Base-by-base conservation (phyloP, 2,888 invertebrate genomes). In the Malachius bipustulatus region DNA sequence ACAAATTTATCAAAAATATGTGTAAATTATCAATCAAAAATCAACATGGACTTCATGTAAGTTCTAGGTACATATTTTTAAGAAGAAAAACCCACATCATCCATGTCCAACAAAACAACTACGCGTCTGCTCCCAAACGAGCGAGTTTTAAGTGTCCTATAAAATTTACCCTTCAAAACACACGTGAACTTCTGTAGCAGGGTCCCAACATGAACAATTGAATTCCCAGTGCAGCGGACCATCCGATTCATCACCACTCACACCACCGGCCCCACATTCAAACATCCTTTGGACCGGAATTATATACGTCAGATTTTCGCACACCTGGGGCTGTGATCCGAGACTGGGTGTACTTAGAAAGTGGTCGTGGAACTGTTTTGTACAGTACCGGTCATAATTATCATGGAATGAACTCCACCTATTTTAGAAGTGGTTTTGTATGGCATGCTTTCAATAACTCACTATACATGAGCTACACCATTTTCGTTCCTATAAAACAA, bases 201-300 rank as follows among this genome's bases (percentile, higher is more conserved):
- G 43, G 36, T 37, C 41, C 43, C 41, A 37, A 24, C 34, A 14
- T 33, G 43, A 45, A 45, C 45, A 45, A 45, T 43, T 32, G 45
- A 32, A 39, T 42, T 38, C 36, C 34, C 30, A 41, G 39, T 39
- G 30, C 34, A 39, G 36, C 36, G 13, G 39, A 9, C 36, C 41
- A 41, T 11, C 8, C 30, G 16, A 16, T 2, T 10, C 10, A 14
- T 16, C 16, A 4, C 12, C 16, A 31, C 24, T 16, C 26, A 10
- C 26, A 13, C 9, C 16, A 14, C 2, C 11, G 14, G 16, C 9
- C 8, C 6, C n/a, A 16, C 16, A 19, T 14, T 4, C 8, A 10
- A 14, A 4, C 30, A 34, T 38, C 15, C 8, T 16, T 14, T 32
- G 39, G 44, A 40, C 12, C 28, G 30, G 29, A 19, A 35, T 26